phyloP scores from a whole-genome alignment of 2,797 vertebrate species.

The Xerus rutilus region DNA sequence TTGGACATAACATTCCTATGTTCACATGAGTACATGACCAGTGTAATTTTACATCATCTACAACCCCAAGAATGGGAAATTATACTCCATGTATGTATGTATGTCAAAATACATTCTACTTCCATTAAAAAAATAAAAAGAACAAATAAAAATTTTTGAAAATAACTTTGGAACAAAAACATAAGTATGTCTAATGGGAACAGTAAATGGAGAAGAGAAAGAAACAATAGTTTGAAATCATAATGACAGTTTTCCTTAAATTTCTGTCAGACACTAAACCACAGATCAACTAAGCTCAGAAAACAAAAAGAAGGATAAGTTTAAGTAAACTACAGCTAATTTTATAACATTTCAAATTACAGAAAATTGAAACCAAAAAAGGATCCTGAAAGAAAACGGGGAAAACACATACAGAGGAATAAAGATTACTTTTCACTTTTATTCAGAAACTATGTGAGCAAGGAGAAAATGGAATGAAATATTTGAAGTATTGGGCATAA shows the following conservation, averaged over 20 bases:
- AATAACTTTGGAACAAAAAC: neutral
- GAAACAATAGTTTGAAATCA: neutral
- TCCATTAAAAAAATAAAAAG: no score
- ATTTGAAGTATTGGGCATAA: neutral
- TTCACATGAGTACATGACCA: no score
- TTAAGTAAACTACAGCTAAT: neutral
- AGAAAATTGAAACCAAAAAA: neutral
- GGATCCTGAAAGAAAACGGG: neutral
- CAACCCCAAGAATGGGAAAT: no score
- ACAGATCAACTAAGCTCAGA: neutral
- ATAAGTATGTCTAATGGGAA: neutral
- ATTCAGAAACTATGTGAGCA: neutral
- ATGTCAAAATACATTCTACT: no score
- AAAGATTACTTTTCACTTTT: neutral
- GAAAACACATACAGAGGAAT: neutral
- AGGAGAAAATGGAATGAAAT: neutral
- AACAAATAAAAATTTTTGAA: no score
- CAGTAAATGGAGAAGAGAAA: neutral
- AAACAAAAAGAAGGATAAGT: neutral
- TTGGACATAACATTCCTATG: no score
- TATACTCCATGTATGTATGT: no score
- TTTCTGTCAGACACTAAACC: neutral
- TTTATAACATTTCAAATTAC: neutral
- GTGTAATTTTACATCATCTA: no score
- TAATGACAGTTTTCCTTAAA: neutral